These are phyloP conservation scores for Micrasema minimum DNA, from an alignment of 1,140 invertebrate genomes.

Conservation along the genomic window DNA sequence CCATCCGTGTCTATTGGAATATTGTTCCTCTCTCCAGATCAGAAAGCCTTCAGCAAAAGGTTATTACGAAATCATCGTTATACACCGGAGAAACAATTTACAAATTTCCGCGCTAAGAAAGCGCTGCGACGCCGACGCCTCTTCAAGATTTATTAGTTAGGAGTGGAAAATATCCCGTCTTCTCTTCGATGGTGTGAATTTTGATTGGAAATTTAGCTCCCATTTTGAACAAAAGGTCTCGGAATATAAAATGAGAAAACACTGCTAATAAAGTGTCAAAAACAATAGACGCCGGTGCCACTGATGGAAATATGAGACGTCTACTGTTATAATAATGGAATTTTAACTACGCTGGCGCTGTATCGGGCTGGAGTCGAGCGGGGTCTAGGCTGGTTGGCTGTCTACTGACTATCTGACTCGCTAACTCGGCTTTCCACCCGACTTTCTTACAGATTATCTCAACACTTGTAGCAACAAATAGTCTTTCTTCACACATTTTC, in stretches of 20 bases:
- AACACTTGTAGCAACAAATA: too few species aligned
- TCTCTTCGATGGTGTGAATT: constrained; percentile 37
- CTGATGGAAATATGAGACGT: constrained; percentile 44
- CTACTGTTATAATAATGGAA: constrained; percentile 41
- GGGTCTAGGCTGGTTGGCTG: background rate
- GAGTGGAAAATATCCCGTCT: constrained; percentile 28
- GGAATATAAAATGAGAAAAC: constrained; percentile 45
- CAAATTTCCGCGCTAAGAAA: constrained; percentile 6
- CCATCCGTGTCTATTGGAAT: too few species aligned
- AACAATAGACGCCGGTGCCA: constrained; percentile 42
- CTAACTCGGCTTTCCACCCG: too few species aligned
- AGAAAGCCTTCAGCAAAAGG: constrained; percentile 7
- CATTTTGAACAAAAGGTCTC: constrained; percentile 33
- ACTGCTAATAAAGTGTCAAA: constrained; percentile 50
- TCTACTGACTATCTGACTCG: too few species aligned
- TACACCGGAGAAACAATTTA: constrained; percentile 26
- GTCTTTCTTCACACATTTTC: too few species aligned
- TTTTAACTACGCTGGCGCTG: constrained; percentile 36
- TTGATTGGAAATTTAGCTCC: constrained; percentile 43
- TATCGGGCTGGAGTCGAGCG: constrained; percentile 24
- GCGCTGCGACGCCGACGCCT: too few species aligned
- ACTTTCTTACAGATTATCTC: too few species aligned
- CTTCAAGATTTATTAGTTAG: constrained; percentile 33
- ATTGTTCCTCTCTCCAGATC: too few species aligned
- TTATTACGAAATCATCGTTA: constrained; percentile 27